These are phyloP conservation scores for Anisognathus igniventris DNA, from an alignment of 2,797 vertebrate genomes.

Conservation along the genomic window DNA sequence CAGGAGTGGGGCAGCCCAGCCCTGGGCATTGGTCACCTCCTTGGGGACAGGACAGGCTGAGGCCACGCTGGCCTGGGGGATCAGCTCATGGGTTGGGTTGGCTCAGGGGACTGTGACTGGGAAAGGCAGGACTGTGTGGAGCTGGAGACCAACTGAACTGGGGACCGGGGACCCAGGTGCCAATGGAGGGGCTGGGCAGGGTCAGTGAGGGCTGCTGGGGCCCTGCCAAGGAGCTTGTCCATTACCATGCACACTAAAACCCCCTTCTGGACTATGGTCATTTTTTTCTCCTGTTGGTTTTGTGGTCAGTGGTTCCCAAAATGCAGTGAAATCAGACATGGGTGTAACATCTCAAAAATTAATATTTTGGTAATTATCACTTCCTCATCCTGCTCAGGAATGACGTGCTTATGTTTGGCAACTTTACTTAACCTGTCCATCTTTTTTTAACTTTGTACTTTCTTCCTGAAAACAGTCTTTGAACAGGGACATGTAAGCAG, in stretches of 20 bases:
- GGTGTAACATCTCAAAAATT: not conserved
- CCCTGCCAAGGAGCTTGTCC: not conserved
- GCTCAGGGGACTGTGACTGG: fast-evolving
- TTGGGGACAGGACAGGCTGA: not conserved
- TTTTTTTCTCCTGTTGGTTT: not conserved
- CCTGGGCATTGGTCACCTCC: fast-evolving
- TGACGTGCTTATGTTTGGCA: not conserved
- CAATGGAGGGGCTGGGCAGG: not conserved
- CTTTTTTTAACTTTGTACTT: not conserved
- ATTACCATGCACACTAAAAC: not conserved
- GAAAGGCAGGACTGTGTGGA: not conserved
- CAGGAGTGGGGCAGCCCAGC: not conserved
- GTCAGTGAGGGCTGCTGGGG: not conserved
- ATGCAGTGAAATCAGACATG: not conserved
- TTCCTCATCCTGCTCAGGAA: not conserved
- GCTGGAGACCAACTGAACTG: not conserved
- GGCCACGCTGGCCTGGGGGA: not conserved
- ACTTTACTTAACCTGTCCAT: not conserved
- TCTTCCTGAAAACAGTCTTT: not conserved
- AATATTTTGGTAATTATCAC: not conserved
- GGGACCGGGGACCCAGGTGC: not conserved
- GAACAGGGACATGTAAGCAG: not conserved
- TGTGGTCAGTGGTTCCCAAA: not conserved
- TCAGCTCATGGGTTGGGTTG: fast-evolving
- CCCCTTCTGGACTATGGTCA: not conserved